Conservation (phyloP, 2,888 invertebrate species). For the Drymonia ruficornis region DNA sequence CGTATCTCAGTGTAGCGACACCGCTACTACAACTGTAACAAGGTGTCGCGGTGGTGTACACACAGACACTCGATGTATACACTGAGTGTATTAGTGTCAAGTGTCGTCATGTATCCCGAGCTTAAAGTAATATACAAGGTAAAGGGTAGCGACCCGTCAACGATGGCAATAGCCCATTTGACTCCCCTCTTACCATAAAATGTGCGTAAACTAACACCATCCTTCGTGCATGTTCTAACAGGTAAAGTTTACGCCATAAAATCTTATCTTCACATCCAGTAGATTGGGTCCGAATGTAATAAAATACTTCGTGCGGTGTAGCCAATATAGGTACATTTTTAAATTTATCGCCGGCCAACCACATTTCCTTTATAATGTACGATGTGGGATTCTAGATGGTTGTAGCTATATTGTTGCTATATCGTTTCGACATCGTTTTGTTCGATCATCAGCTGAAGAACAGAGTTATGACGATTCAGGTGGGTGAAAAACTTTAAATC, state of each 20-base stretch:
- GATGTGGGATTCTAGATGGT: neutral
- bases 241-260: conserved; percentile 18
- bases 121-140: no score
- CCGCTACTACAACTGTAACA: no score
- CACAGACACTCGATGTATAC: no score
- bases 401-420: neutral
- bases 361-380: conserved; percentile 45
- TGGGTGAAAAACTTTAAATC: no score
- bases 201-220: neutral
- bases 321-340: conserved; percentile 51
- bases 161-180: neutral
- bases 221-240: conserved; percentile 4
- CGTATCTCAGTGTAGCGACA: no score
- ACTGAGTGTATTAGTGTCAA: no score
- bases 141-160: neutral
- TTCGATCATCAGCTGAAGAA: no score
- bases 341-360: conserved; percentile 53
- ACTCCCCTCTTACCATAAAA: neutral
- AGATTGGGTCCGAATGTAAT: conserved; percentile 30
- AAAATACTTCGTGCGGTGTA: conserved; percentile 34
- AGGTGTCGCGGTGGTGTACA: no score
- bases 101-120: no score
- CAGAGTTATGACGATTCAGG: no score
- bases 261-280: conserved; percentile 23
- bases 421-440: neutral